Conservation (phyloP, 2,888 invertebrate genomes). For the Caenorhabditis sp. region DNA sequence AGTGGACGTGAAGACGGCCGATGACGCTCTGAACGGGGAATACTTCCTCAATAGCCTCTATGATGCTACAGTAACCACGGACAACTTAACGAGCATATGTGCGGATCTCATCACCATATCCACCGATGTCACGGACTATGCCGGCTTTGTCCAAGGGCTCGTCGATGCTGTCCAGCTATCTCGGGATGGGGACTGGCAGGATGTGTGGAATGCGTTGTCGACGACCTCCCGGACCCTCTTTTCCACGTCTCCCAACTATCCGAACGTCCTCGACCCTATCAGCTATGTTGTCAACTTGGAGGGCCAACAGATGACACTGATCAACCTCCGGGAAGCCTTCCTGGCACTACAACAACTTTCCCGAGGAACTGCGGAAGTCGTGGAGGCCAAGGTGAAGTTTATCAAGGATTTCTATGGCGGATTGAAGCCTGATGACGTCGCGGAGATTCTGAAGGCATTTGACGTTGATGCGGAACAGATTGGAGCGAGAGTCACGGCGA, state of each 20-base stretch:
- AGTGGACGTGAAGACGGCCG: background rate
- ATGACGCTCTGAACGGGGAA: background rate
- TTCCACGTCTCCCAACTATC: background rate
- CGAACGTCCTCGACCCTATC: background rate
- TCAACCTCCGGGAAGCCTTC: constrained; percentile 13
- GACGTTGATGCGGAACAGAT: background rate
- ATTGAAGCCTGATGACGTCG: background rate
- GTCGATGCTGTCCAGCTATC: background rate
- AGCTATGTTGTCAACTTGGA: background rate
- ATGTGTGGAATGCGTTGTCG: constrained; percentile 3
- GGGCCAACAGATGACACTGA: background rate
- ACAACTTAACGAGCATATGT: background rate
- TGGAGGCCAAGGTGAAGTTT: background rate
- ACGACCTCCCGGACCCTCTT: background rate
- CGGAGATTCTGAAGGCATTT: background rate
- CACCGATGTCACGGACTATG: background rate
- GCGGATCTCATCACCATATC: background rate
- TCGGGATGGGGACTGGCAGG: background rate
- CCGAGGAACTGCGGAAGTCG: background rate
- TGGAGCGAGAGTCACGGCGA: background rate
- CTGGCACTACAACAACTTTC: constrained; percentile 1
- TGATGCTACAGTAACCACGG: background rate
- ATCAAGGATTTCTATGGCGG: background rate
- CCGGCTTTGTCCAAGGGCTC: background rate
- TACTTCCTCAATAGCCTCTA: background rate